A percentile compares a stretch with the other conserved stretches of the same genome.
Evolutionary conservation across 2,888 invertebrate genomes (phyloP).

Genomic region (Drosophila austrosaltans): DNA sequence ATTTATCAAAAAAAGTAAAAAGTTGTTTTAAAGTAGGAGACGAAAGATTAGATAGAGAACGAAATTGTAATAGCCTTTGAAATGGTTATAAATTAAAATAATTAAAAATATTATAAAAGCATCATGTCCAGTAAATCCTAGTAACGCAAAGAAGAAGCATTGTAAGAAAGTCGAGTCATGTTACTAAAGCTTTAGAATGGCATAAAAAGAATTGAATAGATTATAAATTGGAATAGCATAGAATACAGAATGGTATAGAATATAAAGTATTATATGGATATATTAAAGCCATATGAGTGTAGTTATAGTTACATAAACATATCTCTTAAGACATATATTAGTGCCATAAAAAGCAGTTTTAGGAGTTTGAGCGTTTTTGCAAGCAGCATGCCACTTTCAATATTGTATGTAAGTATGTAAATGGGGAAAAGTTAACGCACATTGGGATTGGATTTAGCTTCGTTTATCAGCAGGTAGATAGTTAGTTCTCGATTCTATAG

Average conservation of each 20-base stretch:
- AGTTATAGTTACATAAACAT: neutral
- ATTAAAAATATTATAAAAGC: too few relatives aligned
- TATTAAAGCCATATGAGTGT: neutral
- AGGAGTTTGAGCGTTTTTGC: slow-evolving; percentile 22
- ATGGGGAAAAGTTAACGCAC: slow-evolving; percentile 54
- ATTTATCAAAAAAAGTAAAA: too few relatives aligned
- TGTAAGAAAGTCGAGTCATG: too few relatives aligned
- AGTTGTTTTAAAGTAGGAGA: too few relatives aligned
- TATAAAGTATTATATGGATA: neutral
- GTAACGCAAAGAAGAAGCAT: too few relatives aligned
- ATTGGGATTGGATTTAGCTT: slow-evolving; percentile 46
- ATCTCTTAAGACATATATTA: slow-evolving; percentile 3
- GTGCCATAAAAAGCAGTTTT: neutral
- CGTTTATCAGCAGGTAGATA: slow-evolving; percentile 27
- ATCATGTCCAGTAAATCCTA: too few relatives aligned
- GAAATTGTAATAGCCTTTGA: too few relatives aligned
- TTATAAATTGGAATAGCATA: neutral
- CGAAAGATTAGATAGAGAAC: too few relatives aligned
- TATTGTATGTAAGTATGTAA: slow-evolving; percentile 13
- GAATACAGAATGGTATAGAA: neutral
- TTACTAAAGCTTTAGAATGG: neutral
- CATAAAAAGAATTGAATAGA: neutral
- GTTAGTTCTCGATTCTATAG: neutral
- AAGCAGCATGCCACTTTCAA: slow-evolving; percentile 63
- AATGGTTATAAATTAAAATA: too few relatives aligned